A percentile compares a stretch with the other conserved stretches of the same genome.
Conservation (phyloP, 1,140 invertebrate genomes). For the Heterodera schachtii region DNA sequence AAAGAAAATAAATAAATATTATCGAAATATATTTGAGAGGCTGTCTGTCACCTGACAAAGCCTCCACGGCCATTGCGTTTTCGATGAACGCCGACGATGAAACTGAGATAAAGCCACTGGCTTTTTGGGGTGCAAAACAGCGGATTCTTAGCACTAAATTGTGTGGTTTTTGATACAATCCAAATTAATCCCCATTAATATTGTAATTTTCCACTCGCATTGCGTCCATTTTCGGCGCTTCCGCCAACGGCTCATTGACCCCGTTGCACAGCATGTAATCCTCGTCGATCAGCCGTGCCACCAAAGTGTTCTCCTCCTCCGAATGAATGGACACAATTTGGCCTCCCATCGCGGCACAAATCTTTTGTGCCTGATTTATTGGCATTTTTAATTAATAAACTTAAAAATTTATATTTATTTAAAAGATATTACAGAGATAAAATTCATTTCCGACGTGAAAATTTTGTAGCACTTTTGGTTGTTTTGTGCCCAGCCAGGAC, state of each 20-base stretch:
- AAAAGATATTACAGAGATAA: not conserved
- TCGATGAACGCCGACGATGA: not conserved
- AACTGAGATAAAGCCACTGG: not conserved
- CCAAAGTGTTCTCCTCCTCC: not conserved
- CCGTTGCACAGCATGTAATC: not conserved
- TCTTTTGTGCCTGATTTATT: not conserved
- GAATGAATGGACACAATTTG: conserved; percentile 1
- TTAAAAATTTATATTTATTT: not conserved
- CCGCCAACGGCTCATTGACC: not conserved
- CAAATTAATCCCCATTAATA: no score
- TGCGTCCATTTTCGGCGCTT: not conserved
- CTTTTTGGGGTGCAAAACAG: not conserved
- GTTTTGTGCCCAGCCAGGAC: not conserved
- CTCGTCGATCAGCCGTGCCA: not conserved
- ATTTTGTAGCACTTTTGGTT: not conserved
- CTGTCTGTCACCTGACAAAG: not conserved
- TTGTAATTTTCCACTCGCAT: not conserved
- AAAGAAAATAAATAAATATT: no score
- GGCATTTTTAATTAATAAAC: no score
- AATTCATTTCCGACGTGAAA: not conserved
- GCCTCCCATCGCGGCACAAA: not conserved
- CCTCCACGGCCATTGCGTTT: not conserved
- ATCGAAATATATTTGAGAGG: no score
- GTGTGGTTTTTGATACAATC: no score
- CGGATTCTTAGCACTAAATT: not conserved